Evolutionary conservation across 2,797 vertebrate genomes (phyloP).

Genomic region (Gila robusta): DNA sequence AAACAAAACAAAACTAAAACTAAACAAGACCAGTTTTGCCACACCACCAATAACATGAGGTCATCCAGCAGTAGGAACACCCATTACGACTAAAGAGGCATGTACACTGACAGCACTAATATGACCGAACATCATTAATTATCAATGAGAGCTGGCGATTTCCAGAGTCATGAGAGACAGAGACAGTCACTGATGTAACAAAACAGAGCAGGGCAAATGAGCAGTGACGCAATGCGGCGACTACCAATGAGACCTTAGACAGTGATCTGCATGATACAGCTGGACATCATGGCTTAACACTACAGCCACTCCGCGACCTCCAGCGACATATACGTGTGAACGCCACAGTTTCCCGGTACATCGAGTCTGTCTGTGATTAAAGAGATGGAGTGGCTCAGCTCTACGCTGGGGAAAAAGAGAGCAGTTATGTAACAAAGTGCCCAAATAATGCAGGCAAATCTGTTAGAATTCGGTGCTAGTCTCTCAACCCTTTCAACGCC

Average conservation of each 20-base stretch:
- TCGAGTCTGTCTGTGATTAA: slow-evolving; percentile 28
- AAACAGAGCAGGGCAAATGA: neutral
- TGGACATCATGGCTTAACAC: slow-evolving; percentile 6
- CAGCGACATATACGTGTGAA: slow-evolving; percentile 19
- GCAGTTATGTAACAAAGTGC: slow-evolving; percentile 53
- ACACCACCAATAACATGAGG: neutral
- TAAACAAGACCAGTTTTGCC: neutral
- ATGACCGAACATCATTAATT: slow-evolving; percentile 6
- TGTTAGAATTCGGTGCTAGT: slow-evolving; percentile 13
- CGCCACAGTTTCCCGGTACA: neutral
- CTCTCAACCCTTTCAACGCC: slow-evolving; percentile 27
- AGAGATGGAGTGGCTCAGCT: slow-evolving; percentile 18
- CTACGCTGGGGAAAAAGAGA: slow-evolving; percentile 4
- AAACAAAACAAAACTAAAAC: neutral
- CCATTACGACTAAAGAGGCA: neutral
- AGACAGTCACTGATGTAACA: slow-evolving; percentile 9
- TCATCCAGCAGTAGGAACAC: slow-evolving; percentile 15
- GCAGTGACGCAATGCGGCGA: neutral
- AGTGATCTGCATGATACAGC: neutral
- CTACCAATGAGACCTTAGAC: slow-evolving; percentile 1
- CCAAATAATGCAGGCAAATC: slow-evolving; percentile 41
- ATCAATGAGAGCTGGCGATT: slow-evolving; percentile 3
- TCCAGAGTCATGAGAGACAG: neutral
- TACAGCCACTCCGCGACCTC: neutral
- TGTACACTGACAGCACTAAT: neutral